A percentile compares a stretch with the other conserved stretches of the same genome.
These are phyloP conservation scores for Pteropus rufus DNA, from an alignment of 2,797 vertebrate species.

Conservation along the genomic window DNA sequence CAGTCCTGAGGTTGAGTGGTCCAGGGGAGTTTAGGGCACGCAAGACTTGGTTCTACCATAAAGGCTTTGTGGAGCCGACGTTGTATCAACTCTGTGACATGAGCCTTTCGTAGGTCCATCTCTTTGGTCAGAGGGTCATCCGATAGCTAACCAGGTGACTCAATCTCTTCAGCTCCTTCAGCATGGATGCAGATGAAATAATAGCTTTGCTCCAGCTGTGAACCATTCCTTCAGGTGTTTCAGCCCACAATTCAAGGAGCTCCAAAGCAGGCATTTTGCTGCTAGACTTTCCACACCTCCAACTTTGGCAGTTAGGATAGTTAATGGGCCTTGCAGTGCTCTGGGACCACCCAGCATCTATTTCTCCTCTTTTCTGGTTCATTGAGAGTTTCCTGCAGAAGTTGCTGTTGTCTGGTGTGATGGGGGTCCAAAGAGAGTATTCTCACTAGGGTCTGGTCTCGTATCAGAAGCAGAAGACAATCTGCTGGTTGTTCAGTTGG, in stretches of 20 bases:
- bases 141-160: slow-evolving; percentile 84
- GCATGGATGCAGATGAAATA: slow-evolving; percentile 89
- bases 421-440: slow-evolving; percentile 10
- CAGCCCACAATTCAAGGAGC: slow-evolving; percentile 79
- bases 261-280: slow-evolving; percentile 88
- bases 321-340: slow-evolving; percentile 80
- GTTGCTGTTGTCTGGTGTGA: slow-evolving; percentile 44
- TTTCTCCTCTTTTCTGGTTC: slow-evolving; percentile 82
- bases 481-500: slow-evolving; percentile 90
- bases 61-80: slow-evolving; percentile 83
- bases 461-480: slow-evolving; percentile 91
- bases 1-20: slow-evolving; percentile 88
- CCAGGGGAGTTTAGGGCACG: slow-evolving; percentile 86
- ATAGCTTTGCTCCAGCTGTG: slow-evolving; percentile 84
- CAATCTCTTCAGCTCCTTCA: slow-evolving; percentile 86
- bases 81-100: slow-evolving; percentile 80
- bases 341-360: slow-evolving; percentile 81
- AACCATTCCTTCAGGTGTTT: slow-evolving; percentile 89
- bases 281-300: slow-evolving; percentile 85
- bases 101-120: slow-evolving; percentile 79
- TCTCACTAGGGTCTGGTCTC: slow-evolving; percentile 79
- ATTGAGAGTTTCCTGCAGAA: slow-evolving; percentile 83
- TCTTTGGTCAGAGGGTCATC: slow-evolving; percentile 83
- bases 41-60: slow-evolving; percentile 91
- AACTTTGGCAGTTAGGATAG: slow-evolving; percentile 83